phyloP scores from a whole-genome alignment of 2,113 vertebrate species.

The Bothrops jararaca region DNA sequence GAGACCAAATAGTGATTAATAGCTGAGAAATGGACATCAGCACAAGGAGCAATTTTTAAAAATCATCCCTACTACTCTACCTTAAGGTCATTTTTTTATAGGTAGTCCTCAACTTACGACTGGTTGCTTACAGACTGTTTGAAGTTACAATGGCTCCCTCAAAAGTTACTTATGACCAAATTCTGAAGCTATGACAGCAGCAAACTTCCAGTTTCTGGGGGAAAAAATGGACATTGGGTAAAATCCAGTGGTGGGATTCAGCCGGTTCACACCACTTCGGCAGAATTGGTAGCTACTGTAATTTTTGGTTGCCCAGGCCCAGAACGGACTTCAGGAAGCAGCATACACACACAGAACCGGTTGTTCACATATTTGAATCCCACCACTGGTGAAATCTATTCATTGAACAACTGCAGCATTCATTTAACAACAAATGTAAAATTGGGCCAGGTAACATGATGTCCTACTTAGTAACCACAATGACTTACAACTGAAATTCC shows the following conservation, averaged over 20 bases:
- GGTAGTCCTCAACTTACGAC: background rate
- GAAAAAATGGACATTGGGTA: background rate
- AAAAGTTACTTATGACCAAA: background rate
- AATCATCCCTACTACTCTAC: background rate
- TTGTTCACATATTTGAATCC: no score
- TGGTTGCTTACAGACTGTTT: background rate
- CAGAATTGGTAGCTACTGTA: no score
- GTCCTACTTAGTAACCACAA: background rate
- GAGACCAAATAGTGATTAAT: background rate
- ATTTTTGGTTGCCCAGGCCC: no score
- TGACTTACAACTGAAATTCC: background rate
- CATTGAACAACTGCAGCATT: background rate
- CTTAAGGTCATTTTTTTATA: background rate
- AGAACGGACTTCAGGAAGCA: no score
- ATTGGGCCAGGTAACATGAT: background rate
- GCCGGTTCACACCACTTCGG: no score
- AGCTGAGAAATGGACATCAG: background rate
- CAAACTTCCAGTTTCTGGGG: background rate
- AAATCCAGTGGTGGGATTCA: background rate
- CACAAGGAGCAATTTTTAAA: background rate
- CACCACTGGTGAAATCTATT: background rate
- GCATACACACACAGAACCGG: no score
- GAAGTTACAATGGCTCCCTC: background rate
- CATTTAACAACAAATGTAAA: background rate
- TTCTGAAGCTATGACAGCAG: background rate